A percentile compares a stretch with the other conserved stretches of the same genome.
These are phyloP conservation scores for Montipora capitata DNA, from an alignment of 92 coral and sea anemone genomes.

Conservation along the genomic window DNA sequence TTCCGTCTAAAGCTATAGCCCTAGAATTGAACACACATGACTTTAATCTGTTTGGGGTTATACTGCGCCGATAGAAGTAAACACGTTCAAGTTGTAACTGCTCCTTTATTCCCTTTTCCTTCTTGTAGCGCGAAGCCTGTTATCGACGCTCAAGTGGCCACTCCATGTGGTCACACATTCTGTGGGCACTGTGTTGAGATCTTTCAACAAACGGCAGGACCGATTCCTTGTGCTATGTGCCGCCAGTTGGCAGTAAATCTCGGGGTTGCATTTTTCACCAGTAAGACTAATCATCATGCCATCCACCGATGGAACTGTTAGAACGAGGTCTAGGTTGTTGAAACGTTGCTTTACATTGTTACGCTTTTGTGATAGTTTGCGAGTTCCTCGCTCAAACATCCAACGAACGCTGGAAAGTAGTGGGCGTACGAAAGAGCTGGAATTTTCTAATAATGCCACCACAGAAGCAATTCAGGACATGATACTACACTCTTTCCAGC, in stretches of 20 bases:
- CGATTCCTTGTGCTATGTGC: slow-evolving; percentile 1
- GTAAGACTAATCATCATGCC: no score
- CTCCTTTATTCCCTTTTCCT: not conserved
- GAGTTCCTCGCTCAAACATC: no score
- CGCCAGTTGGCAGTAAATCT: slow-evolving; percentile 1
- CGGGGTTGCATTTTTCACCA: no score
- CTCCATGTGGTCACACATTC: slow-evolving; percentile 5
- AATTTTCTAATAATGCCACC: no score
- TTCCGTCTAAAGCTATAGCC: not conserved
- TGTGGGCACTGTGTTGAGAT: not conserved
- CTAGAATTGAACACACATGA: not conserved
- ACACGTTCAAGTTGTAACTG: not conserved
- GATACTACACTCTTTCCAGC: no score
- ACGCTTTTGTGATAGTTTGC: no score
- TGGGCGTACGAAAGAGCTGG: no score
- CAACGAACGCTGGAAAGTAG: no score
- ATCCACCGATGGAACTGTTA: no score
- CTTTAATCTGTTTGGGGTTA: not conserved
- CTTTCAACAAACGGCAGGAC: not conserved
- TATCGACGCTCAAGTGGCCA: slow-evolving; percentile 7
- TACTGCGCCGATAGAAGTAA: not conserved
- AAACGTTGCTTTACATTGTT: no score
- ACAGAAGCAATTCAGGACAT: no score
- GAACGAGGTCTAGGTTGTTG: no score
- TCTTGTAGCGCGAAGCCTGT: slow-evolving; percentile 3